phyloP scores from a whole-genome alignment of 2,113 vertebrate species.

The Formicarius rufipectus region DNA sequence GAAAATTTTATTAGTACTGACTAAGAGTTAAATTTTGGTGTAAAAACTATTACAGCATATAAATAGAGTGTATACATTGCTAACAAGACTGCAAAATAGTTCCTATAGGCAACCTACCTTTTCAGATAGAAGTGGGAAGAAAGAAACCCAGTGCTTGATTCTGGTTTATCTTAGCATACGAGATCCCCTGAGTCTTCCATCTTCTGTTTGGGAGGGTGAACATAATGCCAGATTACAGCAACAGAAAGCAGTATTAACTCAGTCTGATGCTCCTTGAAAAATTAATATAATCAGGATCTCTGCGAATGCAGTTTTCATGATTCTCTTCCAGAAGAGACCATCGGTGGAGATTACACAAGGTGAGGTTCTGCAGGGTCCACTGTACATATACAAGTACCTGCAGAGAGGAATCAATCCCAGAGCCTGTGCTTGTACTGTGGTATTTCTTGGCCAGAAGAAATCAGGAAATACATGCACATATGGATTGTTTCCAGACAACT shows the following conservation, averaged over 20 bases:
- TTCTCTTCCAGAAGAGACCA: neutral
- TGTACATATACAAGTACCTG: neutral
- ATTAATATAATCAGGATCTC: neutral
- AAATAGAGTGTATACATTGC: neutral
- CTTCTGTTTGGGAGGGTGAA: neutral
- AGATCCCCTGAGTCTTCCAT: accelerated
- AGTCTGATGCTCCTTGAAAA: neutral
- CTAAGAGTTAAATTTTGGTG: neutral
- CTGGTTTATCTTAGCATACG: neutral
- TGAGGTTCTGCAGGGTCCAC: neutral
- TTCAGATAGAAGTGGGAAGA: neutral
- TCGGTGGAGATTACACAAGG: neutral
- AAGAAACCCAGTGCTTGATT: neutral
- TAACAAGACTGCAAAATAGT: neutral
- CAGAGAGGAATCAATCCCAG: neutral
- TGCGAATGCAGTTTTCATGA: neutral
- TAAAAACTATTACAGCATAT: neutral
- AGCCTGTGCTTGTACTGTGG: neutral
- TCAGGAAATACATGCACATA: neutral
- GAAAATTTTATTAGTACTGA: neutral
- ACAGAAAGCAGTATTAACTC: neutral
- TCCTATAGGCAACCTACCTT: neutral
- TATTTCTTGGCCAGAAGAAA: neutral
- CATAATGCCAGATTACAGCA: neutral
- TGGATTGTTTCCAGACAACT: neutral